Evolutionary conservation across 2,113 vertebrate species (phyloP).

Genomic region (Gallinago undulata): DNA sequence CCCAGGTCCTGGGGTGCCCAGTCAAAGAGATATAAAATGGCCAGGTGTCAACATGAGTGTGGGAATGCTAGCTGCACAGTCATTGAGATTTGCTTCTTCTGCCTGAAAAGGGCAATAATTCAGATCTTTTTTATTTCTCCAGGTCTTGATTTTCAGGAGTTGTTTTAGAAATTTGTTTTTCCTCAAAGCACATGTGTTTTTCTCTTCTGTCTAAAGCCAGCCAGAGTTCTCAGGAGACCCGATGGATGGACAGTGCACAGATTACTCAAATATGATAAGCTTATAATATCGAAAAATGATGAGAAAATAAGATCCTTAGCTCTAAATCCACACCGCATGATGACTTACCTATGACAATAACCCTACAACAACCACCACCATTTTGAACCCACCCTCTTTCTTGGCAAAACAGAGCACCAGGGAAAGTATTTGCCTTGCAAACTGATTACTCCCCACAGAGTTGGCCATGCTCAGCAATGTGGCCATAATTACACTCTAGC

Average conservation of each 20-base stretch:
- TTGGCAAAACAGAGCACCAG: neutral
- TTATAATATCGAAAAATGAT: neutral
- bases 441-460: neutral
- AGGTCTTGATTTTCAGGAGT: neutral
- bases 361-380: neutral
- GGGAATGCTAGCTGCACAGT: fast-evolving
- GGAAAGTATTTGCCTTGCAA: neutral
- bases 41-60: fast-evolving
- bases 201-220: neutral
- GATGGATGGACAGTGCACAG: no score
- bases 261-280: neutral
- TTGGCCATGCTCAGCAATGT: neutral
- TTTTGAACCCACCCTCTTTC: neutral
- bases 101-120: neutral
- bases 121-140: neutral
- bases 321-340: neutral
- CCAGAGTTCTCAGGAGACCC: neutral
- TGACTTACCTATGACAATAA: neutral
- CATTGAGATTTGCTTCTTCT: neutral
- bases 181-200: fast-evolving
- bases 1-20: fast-evolving
- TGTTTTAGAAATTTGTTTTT: neutral
- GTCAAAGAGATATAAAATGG: no score
- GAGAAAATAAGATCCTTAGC: neutral
- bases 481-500: neutral